Evolutionary conservation across 2,888 invertebrate genomes (phyloP).

Genomic region (Esperia sulphurella): DNA sequence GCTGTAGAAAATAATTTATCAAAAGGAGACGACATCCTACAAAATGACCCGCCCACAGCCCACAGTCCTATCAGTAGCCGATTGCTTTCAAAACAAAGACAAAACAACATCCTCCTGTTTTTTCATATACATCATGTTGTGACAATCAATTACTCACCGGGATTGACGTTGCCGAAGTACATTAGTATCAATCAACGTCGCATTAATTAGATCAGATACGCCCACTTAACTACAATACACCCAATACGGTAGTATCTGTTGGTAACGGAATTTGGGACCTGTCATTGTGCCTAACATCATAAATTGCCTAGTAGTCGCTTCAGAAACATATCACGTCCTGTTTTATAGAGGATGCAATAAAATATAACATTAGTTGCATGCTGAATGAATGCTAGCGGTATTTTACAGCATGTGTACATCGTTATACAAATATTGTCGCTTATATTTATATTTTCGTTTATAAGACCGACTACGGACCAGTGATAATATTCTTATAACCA

Average conservation of each 20-base stretch:
- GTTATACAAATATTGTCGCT: too few species aligned
- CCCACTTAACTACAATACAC: constrained; percentile 40
- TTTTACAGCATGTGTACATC: too few species aligned
- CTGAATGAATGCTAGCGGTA: background rate
- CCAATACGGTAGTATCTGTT: constrained; percentile 21
- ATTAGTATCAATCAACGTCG: constrained; percentile 77
- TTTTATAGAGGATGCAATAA: background rate
- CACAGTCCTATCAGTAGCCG: constrained; percentile 2
- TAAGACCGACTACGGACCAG: too few species aligned
- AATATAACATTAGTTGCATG: too few species aligned
- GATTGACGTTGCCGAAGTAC: constrained; percentile 53
- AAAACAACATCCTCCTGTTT: constrained; percentile 15
- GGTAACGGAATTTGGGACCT: constrained; percentile 14
- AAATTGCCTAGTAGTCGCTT: background rate
- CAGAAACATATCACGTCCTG: background rate
- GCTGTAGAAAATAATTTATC: too few species aligned
- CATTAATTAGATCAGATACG: constrained; percentile 76
- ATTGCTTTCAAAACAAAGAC: constrained; percentile 4
- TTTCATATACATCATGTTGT: constrained; percentile 60
- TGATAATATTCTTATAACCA: too few species aligned
- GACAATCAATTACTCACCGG: constrained; percentile 70
- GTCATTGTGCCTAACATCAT: background rate
- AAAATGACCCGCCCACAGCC: constrained; percentile 1
- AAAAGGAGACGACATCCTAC: background rate
- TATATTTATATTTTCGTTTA: too few species aligned